These are phyloP conservation scores for Amblyjoppa fuscipennis DNA, from an alignment of 2,888 invertebrate genomes.

Conservation along the genomic window DNA sequence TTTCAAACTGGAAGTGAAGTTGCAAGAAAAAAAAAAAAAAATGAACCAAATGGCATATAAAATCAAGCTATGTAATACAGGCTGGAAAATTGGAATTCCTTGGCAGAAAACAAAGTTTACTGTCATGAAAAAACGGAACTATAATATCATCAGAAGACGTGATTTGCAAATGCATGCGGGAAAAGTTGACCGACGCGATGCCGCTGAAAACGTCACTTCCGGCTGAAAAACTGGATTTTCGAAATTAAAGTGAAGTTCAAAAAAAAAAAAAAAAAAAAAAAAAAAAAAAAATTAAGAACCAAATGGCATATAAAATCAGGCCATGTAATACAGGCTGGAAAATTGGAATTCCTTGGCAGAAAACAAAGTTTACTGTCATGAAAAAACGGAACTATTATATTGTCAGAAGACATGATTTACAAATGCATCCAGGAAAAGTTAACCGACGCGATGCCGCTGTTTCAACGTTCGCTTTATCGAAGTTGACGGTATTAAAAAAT, in stretches of 20 bases:
- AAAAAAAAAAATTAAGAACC: too few species aligned
- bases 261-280: too few species aligned
- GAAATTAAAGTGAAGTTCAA: too few species aligned
- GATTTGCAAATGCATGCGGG: conserved; percentile 60
- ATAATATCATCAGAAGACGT: conserved; percentile 6
- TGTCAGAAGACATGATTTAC: conserved; percentile 51
- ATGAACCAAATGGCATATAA: too few species aligned
- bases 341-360: background rate
- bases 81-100: background rate
- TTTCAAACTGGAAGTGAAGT: too few species aligned
- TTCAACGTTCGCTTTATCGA: background rate
- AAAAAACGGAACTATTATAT: background rate
- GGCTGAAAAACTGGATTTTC: too few species aligned
- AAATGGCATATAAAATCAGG: too few species aligned
- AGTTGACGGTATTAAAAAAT: conserved; percentile 66
- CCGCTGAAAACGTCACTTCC: background rate
- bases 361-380: background rate
- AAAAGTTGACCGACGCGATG: conserved; percentile 63
- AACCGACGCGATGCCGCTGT: conserved; percentile 57
- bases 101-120: background rate
- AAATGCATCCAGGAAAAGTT: conserved; percentile 60
- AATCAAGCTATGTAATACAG: background rate
- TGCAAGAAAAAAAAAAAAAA: too few species aligned
- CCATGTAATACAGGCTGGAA: background rate
- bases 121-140: background rate